Evolutionary conservation across 2,797 vertebrate species (phyloP).

Genomic region (Enteromius viviparus): DNA sequence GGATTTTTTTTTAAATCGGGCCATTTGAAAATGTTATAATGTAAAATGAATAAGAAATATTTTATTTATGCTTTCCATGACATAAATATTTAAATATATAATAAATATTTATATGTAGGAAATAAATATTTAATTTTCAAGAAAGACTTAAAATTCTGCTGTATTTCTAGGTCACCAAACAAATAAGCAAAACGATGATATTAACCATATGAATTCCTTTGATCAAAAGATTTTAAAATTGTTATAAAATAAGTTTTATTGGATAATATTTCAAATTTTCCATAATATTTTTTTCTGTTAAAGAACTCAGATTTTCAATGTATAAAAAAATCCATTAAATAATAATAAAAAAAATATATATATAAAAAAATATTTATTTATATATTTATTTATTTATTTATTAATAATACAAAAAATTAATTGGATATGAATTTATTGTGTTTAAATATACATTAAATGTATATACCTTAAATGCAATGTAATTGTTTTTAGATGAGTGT

Average conservation of each 20-base stretch:
- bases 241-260: not conserved
- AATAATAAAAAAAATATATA: too few relatives aligned
- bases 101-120: conserved; percentile 69
- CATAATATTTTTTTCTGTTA: not conserved
- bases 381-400: too few relatives aligned
- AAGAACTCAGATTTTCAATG: not conserved
- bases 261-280: not conserved
- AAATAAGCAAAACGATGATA: not conserved
- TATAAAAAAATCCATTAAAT: too few relatives aligned
- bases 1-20: not conserved
- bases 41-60: conserved; percentile 55
- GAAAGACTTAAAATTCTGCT: conserved; percentile 69
- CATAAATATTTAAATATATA: conserved; percentile 62
- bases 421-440: not conserved
- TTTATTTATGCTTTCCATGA: conserved; percentile 82
- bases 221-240: not conserved
- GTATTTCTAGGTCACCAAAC: conserved; percentile 28
- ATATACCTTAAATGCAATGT: not conserved
- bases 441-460: not conserved
- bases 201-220: not conserved
- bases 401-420: too few relatives aligned
- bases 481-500: not conserved
- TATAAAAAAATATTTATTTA: too few relatives aligned
- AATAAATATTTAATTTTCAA: conserved; percentile 64
- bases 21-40: conserved; percentile 5